A percentile compares a stretch with the other conserved stretches of the same genome.
These are phyloP conservation scores for Reticulitermes lucifugus DNA, from an alignment of 2,888 invertebrate species.

Conservation along the genomic window DNA sequence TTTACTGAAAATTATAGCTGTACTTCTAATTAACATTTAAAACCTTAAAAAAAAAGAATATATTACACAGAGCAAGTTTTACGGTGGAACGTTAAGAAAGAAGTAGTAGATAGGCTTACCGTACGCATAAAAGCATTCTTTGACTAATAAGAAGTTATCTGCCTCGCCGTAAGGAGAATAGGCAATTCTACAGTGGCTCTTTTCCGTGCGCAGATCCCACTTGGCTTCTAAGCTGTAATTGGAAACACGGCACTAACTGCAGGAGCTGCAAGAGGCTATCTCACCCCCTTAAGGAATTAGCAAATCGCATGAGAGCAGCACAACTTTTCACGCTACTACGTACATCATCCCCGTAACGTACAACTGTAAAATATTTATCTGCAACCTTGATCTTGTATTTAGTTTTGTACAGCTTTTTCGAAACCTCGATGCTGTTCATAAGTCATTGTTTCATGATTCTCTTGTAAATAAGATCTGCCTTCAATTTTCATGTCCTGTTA, in stretches of 20 bases:
- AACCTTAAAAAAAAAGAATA: background rate
- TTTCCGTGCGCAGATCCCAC: background rate
- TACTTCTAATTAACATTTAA: constrained; percentile 19
- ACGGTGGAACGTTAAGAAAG: background rate
- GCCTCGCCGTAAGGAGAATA: background rate
- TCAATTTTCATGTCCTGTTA: too few species aligned
- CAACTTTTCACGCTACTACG: too few species aligned
- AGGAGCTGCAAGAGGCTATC: background rate
- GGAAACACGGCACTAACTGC: background rate
- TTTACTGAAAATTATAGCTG: background rate
- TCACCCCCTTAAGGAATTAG: background rate
- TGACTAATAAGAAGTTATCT: constrained; percentile 13
- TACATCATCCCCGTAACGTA: too few species aligned
- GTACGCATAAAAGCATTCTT: constrained; percentile 12
- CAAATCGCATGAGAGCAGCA: background rate
- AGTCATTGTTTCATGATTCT: too few species aligned
- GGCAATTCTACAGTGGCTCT: background rate
- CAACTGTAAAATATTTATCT: too few species aligned
- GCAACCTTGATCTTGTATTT: too few species aligned
- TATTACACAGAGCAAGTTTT: constrained; percentile 7
- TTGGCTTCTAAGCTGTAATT: constrained; percentile 6
- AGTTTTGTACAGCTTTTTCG: too few species aligned
- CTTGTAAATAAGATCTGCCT: too few species aligned
- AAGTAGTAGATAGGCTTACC: background rate
- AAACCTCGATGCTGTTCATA: too few species aligned